Base-by-base conservation (phyloP, 2,888 invertebrate species). In the Scelioninae gen. 2 region DNA sequence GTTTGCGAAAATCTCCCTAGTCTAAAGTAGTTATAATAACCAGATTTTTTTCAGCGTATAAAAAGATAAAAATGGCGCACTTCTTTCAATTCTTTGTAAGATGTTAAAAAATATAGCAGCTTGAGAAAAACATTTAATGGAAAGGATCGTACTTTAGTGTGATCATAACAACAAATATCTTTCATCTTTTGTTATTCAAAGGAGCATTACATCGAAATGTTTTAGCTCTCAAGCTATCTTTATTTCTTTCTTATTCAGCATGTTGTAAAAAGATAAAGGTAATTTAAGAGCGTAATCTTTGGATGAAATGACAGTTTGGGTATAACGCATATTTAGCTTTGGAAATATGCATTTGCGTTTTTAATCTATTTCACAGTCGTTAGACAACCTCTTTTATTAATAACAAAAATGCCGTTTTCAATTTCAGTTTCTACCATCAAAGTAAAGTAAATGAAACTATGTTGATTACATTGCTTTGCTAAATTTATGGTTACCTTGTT, bases 401-500 rank as follows among this genome's bases (percentile, higher is more conserved):
- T 43, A 19, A 43, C n/a, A n/a, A n/a, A n/a, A n/a, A n/a, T n/a
- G n/a, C n/a, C n/a, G n/a, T n/a, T n/a, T n/a, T n/a, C n/a, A n/a
- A n/a, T n/a, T n/a, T n/a, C n/a, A n/a, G n/a, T n/a, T n/a, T n/a
- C n/a, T n/a, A n/a, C n/a, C n/a, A n/a, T n/a, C n/a, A n/a, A n/a
- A n/a, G n/a, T n/a, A n/a, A n/a, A n/a, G n/a, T n/a, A n/a, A n/a
- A n/a, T n/a, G n/a, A n/a, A n/a, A n/a, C n/a, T n/a, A n/a, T n/a
- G n/a, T n/a, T n/a, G n/a, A n/a, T n/a, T n/a, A n/a, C n/a, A n/a
- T n/a, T n/a, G n/a, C n/a, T n/a, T n/a, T n/a, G n/a, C n/a, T n/a
- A n/a, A n/a, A n/a, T 25, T 25, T 19, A 19, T 33, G 55, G 60
- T 64, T 74, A 84, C 86, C 86, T 79, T 84, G 80, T 46, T 85